Base-by-base conservation (phyloP, 2,888 invertebrate genomes). In the Acholoe squamosa region DNA sequence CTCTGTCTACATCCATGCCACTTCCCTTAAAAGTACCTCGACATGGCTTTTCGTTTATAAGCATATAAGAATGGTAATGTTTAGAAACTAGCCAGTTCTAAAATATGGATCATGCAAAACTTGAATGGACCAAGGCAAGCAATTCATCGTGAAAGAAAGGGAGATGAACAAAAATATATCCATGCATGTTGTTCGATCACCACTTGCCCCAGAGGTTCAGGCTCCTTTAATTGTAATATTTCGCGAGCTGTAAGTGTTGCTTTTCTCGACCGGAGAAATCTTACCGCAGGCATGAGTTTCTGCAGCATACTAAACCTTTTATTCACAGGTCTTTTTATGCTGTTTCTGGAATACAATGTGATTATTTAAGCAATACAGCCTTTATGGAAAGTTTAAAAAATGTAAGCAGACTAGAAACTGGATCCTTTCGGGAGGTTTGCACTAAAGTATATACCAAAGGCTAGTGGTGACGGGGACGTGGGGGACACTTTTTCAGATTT, bases 201-300 rank as follows among this genome's bases (percentile, higher is more conserved):
- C 54, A 86, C 86, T 86, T 86, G 86, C 86, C 86, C 54, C n/a
- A 28, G 10, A 25, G 52, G 31, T 54, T 52, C 86, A 16, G 86
- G 54, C 86, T 52, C 56, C 56, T 52, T 56, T 56, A 86, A 54
- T 7, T 22, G 22, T 56, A 86, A 86, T 52, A 86, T 86, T 54
- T 86, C 25, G 5, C 52, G 22, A 12, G 25, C 52, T 0, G 52
- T 56, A 5, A 16, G 19, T 0, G 86, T 28, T n/a, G 54, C 10
- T 86, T 86, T 86, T 33, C 28, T 86, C 16, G 56, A 54, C 25
- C 54, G 52, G 10, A 86, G 51, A n/a, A 86, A 80, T 34, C 22
- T 80, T 31, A 88, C 54, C 1, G 56, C 76, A 22, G 76, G 67
- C 28, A 89, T 25, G 28, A 71, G 16, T 19, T 25, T n/a, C 71